phyloP scores from a whole-genome alignment of 2,888 invertebrate species.

The Leptarthrus brevirostris region DNA sequence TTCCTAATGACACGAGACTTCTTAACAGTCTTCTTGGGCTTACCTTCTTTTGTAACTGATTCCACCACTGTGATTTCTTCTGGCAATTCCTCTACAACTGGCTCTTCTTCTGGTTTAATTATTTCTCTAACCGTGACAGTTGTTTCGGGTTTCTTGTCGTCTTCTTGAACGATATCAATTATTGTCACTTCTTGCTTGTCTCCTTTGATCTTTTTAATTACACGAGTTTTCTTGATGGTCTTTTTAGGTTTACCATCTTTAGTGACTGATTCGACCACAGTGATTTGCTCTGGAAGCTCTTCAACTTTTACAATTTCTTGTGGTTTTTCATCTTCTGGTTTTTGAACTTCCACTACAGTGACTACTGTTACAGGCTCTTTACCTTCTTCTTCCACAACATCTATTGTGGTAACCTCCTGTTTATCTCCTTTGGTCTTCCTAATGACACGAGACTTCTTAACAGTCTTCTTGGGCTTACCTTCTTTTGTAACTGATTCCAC shows the following conservation, averaged over 20 bases:
- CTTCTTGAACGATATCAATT: constrained; percentile 64
- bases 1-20: constrained; percentile 58
- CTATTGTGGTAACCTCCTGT: constrained; percentile 63
- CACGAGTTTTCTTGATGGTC: constrained; percentile 51
- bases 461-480: constrained; percentile 58
- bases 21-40: constrained; percentile 62
- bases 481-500: constrained; percentile 55
- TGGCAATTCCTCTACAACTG: constrained; percentile 60
- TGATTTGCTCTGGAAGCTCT: constrained; percentile 53
- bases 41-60: constrained; percentile 60
- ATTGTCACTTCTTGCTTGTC: constrained; percentile 62
- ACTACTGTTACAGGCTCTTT: constrained; percentile 61
- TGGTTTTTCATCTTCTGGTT: constrained; percentile 48
- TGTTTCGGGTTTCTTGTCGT: constrained; percentile 63
- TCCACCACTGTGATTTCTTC: constrained; percentile 62
- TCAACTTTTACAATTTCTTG: constrained; percentile 55
- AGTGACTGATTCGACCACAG: constrained; percentile 33
- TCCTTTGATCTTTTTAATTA: constrained; percentile 47
- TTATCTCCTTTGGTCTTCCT: constrained; percentile 61
- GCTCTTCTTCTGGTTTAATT: constrained; percentile 43
- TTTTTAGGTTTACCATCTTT: constrained; percentile 55
- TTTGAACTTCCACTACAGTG: constrained; percentile 52
- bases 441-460: constrained; percentile 60
- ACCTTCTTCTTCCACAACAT: constrained; percentile 63
- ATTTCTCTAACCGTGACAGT: constrained; percentile 61